Evolutionary conservation across 2,888 invertebrate genomes (phyloP), one percentile per base, ranked within the genome.

Genomic region (Gymnocheta viridis): DNA sequence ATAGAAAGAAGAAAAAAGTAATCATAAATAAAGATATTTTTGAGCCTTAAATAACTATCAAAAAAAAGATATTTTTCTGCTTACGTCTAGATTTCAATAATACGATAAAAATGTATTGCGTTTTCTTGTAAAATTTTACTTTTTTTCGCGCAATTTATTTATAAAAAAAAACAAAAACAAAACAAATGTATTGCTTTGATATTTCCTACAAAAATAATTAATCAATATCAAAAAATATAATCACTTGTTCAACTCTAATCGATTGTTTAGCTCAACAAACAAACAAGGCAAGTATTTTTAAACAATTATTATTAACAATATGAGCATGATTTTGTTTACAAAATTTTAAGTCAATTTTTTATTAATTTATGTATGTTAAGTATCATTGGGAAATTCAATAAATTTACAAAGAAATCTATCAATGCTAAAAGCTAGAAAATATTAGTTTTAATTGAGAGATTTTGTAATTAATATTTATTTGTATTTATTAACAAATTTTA

Each of bases 251-350:
- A 62, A 38, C 54, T 58, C 32, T 35, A 47, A 4, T 4, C 19
- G 14, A 17, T 74, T 51, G 38, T 64, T 54, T 49, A 62, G n/a
- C 51, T n/a, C n/a, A n/a, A n/a, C 62, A 74, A 62, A 60, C 14
- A 58, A 38, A 58, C 24, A 66, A 79, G 62, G 70, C 62, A 79
- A 58, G 78, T 79, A 51, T 51, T 32, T 22, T 62, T 17, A 51
- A 69, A 58, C 24, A 78, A 35, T 49, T 77, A 22, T 47, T 38
- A n/a, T 44, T 44, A 6, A 19, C 19, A 17, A n/a, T 49, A 17
- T 22, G 51, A 35, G 44, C 12, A 17, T 14, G 41, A 32, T 12
- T 58, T 12, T 49, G 5, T 51, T 51, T 51, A 24, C 14, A 51
- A 24, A 24, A 24, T 51, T 12, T 6, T 51, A 6, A 6, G 24